Conservation (phyloP, 2,888 invertebrate genomes). For the Philereme vetulata region DNA sequence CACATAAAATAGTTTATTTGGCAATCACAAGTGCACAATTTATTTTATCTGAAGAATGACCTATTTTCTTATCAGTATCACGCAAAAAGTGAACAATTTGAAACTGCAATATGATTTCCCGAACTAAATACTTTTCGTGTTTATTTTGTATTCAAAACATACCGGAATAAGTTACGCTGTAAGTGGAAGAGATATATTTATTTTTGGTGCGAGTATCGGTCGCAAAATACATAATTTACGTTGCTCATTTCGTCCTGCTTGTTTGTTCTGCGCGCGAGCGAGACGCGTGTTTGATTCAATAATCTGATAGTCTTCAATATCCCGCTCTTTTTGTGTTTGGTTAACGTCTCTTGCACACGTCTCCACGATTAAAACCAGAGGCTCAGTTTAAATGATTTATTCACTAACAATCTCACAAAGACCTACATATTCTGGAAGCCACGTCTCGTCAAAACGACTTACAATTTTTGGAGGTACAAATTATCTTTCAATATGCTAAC, state of each 20-base stretch:
- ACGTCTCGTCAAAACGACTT: conserved; percentile 40
- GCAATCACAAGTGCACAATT: conserved; percentile 1
- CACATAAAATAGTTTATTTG: background rate
- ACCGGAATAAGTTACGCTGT: conserved; percentile 16
- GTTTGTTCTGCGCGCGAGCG: conserved; percentile 44
- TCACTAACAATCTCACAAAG: conserved; percentile 65
- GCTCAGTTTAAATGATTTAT: conserved; percentile 62
- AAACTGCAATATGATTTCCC: conserved; percentile 7
- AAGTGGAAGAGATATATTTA: conserved; percentile 14
- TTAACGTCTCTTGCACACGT: conserved; percentile 42
- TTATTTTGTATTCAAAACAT: conserved; percentile 1
- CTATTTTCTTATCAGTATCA: conserved; percentile 13
- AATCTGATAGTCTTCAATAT: conserved; percentile 53
- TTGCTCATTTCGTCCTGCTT: conserved; percentile 39
- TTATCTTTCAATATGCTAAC: conserved; percentile 28
- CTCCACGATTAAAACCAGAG: conserved; percentile 42
- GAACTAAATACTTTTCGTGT: conserved; percentile 1
- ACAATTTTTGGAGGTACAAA: conserved; percentile 24
- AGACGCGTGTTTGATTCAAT: conserved; percentile 49
- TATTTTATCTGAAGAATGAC: conserved; percentile 13
- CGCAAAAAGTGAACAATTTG: conserved; percentile 9
- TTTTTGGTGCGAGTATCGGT: conserved; percentile 22
- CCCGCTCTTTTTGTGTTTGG: conserved; percentile 43
- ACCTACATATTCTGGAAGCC: conserved; percentile 47
- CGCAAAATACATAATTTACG: conserved; percentile 22